Evolutionary conservation across 2,888 invertebrate species (phyloP), one percentile per base, ranked within the genome.

Genomic region (Lasioglossum calceatum): DNA sequence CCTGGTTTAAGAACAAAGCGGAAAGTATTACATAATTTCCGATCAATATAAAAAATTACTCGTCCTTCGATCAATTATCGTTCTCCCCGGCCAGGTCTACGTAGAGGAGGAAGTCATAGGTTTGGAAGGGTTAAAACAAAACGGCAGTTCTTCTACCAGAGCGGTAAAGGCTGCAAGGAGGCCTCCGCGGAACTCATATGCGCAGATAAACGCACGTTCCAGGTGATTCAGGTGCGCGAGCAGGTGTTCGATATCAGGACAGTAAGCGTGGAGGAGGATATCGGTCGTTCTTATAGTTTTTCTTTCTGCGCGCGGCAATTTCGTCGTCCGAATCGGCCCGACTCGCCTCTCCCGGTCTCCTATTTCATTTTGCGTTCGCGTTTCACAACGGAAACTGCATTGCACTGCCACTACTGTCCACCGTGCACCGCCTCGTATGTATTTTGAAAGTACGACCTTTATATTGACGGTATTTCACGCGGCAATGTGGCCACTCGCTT

Each of bases 201-300:
- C 93, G 93, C 93, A 92, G 93, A 92, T 88, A 90, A 91, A 91
- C 91, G 85, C 87, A 89, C 86, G 86, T 90, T 90, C 86, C 91
- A 92, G 92, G 92, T 93, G 90, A 92, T 92, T 93, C 93, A 93
- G 93, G 93, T 93, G 93, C 93, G 93, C 93, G 90, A 87, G 88
- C 93, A 93, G 93, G 93, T 93, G 93, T 87, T 85, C 79, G 64
- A 80, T 91, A 93, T 84, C 93, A 93, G 93, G 93, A 85, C 85
- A 92, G 82, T 93, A 93, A 90, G 83, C 88, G 77, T 50, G 72
- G 78, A 90, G 85, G 85, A 88, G 88, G 82, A 88, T 89, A 77
- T 72, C 82, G 47, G 19, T 19, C 64, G 77, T 81, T 88, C 61
- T 47, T 82, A 72, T 64, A 72, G 78, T 81, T 89, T 87, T 86